phyloP scores from a whole-genome alignment of 2,888 invertebrate species.

The Lasiommata megera region DNA sequence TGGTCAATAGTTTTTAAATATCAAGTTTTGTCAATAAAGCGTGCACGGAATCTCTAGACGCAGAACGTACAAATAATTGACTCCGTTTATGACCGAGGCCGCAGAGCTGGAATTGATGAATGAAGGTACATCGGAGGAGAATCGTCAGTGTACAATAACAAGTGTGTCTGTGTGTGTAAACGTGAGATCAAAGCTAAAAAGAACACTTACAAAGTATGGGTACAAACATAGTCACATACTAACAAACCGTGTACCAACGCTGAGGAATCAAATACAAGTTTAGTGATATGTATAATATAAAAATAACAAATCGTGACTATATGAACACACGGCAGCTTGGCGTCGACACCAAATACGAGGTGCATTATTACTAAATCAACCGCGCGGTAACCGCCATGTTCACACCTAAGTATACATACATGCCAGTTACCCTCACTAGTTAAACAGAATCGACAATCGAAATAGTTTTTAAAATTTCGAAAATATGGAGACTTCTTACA shows the following conservation, averaged over 20 bases:
- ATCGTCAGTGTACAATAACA: conserved; percentile 34
- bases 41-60: too few relatives aligned
- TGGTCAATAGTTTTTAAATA: too few relatives aligned
- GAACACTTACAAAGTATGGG: background rate
- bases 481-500: too few relatives aligned
- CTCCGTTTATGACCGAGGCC: background rate
- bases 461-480: too few relatives aligned
- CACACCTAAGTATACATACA: too few relatives aligned
- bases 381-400: too few relatives aligned
- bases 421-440: too few relatives aligned
- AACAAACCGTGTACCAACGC: conserved; percentile 24
- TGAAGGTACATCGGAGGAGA: conserved; percentile 14
- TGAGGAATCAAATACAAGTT: conserved; percentile 24
- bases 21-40: too few relatives aligned
- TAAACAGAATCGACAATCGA: too few relatives aligned
- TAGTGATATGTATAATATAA: conserved; percentile 39
- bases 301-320: conserved; percentile 20
- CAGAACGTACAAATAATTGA: too few relatives aligned
- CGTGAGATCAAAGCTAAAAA: conserved; percentile 10
- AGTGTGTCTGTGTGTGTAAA: conserved; percentile 28
- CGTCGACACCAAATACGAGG: too few relatives aligned
- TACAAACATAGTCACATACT: background rate
- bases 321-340: background rate
- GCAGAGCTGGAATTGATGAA: background rate
- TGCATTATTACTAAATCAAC: background rate